Evolutionary conservation across 2,888 invertebrate genomes (phyloP).

Genomic region (Timandra comae): DNA sequence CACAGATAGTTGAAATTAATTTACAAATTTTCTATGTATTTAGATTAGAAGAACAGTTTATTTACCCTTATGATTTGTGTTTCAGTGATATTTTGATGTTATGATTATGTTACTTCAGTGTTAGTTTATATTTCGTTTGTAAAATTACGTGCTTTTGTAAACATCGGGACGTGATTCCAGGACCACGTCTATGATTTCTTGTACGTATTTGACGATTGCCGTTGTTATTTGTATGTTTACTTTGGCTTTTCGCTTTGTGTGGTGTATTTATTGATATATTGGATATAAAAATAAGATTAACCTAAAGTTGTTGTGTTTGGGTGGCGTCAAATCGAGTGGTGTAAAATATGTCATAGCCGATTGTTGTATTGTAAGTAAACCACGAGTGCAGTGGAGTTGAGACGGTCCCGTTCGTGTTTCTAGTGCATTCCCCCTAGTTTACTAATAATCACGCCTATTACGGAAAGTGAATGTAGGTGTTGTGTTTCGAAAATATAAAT

Average conservation of each 20-base stretch:
- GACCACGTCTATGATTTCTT: constrained; percentile 76
- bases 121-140: constrained; percentile 45
- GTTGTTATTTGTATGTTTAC: constrained; percentile 36
- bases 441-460: no score
- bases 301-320: constrained; percentile 48
- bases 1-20: constrained; percentile 59
- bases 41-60: constrained; percentile 48
- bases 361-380: constrained; percentile 33
- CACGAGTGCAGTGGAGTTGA: constrained; percentile 27
- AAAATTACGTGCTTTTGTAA: constrained; percentile 66
- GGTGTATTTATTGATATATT: constrained; percentile 28
- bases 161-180: constrained; percentile 69
- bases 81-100: constrained; percentile 48
- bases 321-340: constrained; percentile 38
- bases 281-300: constrained; percentile 34
- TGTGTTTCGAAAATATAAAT: no score
- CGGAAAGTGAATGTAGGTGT: background rate
- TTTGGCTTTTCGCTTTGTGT: constrained; percentile 17
- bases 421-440: constrained; percentile 4
- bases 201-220: constrained; percentile 66
- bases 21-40: constrained; percentile 63
- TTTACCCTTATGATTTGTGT: constrained; percentile 41
- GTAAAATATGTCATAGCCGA: constrained; percentile 28
- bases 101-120: constrained; percentile 58
- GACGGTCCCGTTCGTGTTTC: constrained; percentile 1